Evolutionary conservation across 2,113 vertebrate species (phyloP).

Genomic region (Rynchops niger): DNA sequence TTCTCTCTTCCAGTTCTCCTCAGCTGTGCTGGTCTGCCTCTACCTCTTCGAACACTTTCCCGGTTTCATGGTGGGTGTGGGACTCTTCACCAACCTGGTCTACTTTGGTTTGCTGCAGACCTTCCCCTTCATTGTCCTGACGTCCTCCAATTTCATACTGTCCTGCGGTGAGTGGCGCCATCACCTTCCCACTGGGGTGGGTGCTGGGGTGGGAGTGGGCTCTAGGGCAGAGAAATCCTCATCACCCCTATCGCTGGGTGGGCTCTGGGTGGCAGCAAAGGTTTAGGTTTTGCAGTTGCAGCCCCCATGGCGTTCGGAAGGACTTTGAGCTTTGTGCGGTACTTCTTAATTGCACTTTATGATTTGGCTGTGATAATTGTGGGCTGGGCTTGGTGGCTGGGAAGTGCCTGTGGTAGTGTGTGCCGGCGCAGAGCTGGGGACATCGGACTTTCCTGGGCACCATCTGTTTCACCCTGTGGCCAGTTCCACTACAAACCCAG

Average conservation of each 20-base stretch:
- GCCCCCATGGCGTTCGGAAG: neutral
- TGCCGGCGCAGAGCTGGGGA: rapidly evolving
- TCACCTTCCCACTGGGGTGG: rapidly evolving
- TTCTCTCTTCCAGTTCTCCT: constrained; percentile 85
- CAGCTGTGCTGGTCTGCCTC: constrained; percentile 85
- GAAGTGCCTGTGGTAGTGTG: rapidly evolving
- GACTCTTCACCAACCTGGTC: constrained; percentile 95
- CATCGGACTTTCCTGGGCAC: rapidly evolving
- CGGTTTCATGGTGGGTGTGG: constrained; percentile 83
- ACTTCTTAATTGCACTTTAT: no score
- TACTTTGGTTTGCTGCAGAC: constrained; percentile 93
- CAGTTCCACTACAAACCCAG: neutral
- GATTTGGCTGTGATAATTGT: neutral
- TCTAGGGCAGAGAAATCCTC: neutral
- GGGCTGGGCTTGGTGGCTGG: neutral
- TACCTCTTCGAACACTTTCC: constrained; percentile 93
- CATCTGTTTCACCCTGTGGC: no score
- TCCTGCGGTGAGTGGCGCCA: constrained; percentile 84
- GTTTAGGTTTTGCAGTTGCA: neutral
- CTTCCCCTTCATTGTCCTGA: constrained; percentile 94
- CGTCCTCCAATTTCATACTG: constrained; percentile 94
- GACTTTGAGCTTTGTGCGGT: neutral
- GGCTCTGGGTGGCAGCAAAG: neutral
- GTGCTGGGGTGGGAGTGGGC: neutral
- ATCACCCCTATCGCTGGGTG: rapidly evolving